Evolutionary conservation across 2,888 invertebrate species (phyloP).

Genomic region (Clanis bilineata): DNA sequence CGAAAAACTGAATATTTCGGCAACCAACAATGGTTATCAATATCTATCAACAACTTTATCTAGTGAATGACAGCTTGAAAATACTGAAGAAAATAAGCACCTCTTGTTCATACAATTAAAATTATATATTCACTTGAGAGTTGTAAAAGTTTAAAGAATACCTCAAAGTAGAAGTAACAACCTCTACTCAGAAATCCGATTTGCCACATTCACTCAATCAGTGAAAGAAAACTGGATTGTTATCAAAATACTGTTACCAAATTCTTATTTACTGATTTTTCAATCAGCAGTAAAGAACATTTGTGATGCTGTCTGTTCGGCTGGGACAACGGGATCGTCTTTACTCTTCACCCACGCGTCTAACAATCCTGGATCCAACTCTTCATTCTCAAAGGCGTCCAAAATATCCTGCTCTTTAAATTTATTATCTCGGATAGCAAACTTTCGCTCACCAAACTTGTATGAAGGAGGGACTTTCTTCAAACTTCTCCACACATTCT

Average conservation of each 20-base stretch:
- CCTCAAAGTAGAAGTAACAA: no score
- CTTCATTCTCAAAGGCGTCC: slow-evolving; percentile 55
- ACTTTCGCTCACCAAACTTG: slow-evolving; percentile 38
- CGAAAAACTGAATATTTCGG: no score
- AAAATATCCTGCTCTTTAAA: slow-evolving; percentile 58
- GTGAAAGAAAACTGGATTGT: no score
- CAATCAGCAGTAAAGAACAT: slow-evolving; percentile 16
- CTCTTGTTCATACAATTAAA: no score
- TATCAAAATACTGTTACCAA: neutral
- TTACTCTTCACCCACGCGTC: slow-evolving; percentile 55
- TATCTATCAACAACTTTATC: no score
- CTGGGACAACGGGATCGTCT: slow-evolving; percentile 25
- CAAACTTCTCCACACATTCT: slow-evolving; percentile 52
- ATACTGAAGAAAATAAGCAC: no score
- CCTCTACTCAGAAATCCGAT: no score
- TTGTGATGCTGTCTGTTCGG: slow-evolving; percentile 18
- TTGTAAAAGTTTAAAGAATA: no score
- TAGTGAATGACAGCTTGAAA: no score
- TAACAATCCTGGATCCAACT: slow-evolving; percentile 57
- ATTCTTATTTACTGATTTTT: neutral
- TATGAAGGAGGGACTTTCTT: slow-evolving; percentile 51
- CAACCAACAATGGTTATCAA: no score
- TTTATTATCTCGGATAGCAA: slow-evolving; percentile 28
- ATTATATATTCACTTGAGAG: no score
- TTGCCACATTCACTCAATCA: no score